phyloP scores from a whole-genome alignment of 1,140 invertebrate species.

The Agrilus planipennis region DNA sequence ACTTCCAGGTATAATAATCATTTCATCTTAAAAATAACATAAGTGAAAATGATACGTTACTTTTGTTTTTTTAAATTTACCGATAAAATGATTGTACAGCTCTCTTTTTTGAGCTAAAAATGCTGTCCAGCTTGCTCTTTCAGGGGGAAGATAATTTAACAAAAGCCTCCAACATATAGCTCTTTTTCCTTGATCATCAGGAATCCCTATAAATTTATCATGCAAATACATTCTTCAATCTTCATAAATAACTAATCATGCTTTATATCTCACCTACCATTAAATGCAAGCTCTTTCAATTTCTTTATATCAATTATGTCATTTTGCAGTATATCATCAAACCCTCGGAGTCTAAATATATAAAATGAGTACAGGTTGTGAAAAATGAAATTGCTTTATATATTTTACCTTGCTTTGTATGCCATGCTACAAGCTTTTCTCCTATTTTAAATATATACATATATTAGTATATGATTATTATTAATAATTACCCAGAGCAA shows the following conservation, averaged over 20 bases:
- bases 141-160: constrained; percentile 66
- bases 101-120: constrained; percentile 56
- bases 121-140: constrained; percentile 49
- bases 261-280: constrained; percentile 42
- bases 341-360: constrained; percentile 57
- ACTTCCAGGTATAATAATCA: constrained; percentile 64
- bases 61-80: constrained; percentile 41
- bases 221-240: constrained; percentile 10
- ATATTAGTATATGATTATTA: no score
- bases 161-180: constrained; percentile 73
- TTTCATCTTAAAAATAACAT: constrained; percentile 51
- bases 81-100: constrained; percentile 74
- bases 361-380: constrained; percentile 10
- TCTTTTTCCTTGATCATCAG: constrained; percentile 64
- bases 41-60: no score
- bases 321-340: constrained; percentile 51
- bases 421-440: constrained; percentile 17
- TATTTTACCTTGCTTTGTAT: constrained; percentile 18
- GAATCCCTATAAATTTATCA: constrained; percentile 51
- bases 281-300: constrained; percentile 58
- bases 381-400: neutral
- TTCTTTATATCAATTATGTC: constrained; percentile 55
- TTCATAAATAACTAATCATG: neutral
- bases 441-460: no score
- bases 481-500: no score